Evolutionary conservation across 2,888 invertebrate genomes (phyloP).

Genomic region (Erpobdella octoculata): DNA sequence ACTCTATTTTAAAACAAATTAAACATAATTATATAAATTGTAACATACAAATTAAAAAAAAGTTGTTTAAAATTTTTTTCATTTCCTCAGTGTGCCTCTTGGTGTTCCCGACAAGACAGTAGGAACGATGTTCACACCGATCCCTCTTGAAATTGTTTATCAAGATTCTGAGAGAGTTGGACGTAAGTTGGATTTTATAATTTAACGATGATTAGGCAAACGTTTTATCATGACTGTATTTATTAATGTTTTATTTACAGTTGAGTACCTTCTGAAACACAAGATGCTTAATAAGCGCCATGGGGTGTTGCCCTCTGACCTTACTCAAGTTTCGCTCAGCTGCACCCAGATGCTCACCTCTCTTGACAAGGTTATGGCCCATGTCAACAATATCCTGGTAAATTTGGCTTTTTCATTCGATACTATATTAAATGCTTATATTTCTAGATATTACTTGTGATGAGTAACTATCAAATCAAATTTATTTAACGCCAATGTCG

Average conservation of each 20-base stretch:
- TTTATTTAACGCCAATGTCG: too few relatives aligned
- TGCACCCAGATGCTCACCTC: constrained; percentile 68
- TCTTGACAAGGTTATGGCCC: constrained; percentile 60
- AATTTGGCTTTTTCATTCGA: constrained; percentile 35
- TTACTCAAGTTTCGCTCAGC: constrained; percentile 76
- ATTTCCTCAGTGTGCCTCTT: constrained; percentile 64
- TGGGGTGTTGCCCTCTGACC: constrained; percentile 56
- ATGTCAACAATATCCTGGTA: constrained; percentile 82
- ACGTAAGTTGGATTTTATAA: constrained; percentile 41
- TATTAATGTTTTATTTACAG: constrained; percentile 42
- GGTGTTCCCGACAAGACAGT: constrained; percentile 88
- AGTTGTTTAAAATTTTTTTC: too few relatives aligned
- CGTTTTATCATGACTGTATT: neutral
- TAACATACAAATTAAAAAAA: too few relatives aligned
- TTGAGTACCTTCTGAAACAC: constrained; percentile 75
- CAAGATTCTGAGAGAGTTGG: constrained; percentile 79
- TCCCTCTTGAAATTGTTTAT: constrained; percentile 75
- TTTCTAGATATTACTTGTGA: too few relatives aligned
- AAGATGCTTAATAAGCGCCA: constrained; percentile 59
- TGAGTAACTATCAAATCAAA: too few relatives aligned
- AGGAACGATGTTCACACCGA: constrained; percentile 77
- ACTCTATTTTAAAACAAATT: too few relatives aligned
- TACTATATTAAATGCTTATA: too few relatives aligned
- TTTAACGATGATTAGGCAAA: neutral
- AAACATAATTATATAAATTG: too few relatives aligned